Percentiles rank a stretch among this genome's conserved stretches.
Evolutionary conservation across 2,888 invertebrate genomes (phyloP).

Genomic region (Xanthorhoe spadicearia): DNA sequence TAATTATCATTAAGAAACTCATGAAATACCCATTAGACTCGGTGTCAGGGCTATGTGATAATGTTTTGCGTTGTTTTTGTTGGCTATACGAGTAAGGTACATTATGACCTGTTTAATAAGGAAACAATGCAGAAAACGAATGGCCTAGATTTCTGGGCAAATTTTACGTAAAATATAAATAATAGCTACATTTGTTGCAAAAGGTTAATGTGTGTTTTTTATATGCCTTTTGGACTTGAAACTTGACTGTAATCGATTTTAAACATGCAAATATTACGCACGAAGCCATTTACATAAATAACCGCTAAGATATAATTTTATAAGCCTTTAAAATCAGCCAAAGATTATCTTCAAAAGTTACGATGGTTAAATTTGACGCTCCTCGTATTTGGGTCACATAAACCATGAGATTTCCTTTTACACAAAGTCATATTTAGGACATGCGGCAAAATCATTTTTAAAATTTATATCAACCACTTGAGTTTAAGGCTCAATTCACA

Average conservation of each 20-base stretch:
- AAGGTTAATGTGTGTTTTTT: background rate
- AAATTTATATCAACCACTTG: conserved; percentile 13
- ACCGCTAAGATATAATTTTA: background rate
- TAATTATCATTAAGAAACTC: conserved; percentile 31
- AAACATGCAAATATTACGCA: background rate
- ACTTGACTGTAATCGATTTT: background rate
- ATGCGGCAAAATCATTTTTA: conserved; percentile 25
- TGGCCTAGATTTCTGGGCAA: background rate
- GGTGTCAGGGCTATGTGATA: conserved; percentile 38
- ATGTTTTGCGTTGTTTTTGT: conserved; percentile 24
- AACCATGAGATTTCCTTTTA: conserved; percentile 8
- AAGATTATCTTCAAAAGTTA: too few relatives aligned
- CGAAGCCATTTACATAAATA: background rate
- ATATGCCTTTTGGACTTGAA: background rate
- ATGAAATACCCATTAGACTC: conserved; percentile 32
- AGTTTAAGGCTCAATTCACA: conserved; percentile 1
- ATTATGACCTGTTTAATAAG: conserved; percentile 14
- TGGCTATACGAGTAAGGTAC: conserved; percentile 4
- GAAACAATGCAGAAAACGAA: background rate
- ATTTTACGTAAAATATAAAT: background rate
- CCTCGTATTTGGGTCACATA: conserved; percentile 10
- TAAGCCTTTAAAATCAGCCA: background rate
- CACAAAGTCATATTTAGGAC: conserved; percentile 19
- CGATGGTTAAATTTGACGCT: too few relatives aligned
- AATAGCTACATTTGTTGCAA: background rate